Evolutionary conservation across 2,797 vertebrate genomes (phyloP).

Genomic region (Syndactyla subalaris): DNA sequence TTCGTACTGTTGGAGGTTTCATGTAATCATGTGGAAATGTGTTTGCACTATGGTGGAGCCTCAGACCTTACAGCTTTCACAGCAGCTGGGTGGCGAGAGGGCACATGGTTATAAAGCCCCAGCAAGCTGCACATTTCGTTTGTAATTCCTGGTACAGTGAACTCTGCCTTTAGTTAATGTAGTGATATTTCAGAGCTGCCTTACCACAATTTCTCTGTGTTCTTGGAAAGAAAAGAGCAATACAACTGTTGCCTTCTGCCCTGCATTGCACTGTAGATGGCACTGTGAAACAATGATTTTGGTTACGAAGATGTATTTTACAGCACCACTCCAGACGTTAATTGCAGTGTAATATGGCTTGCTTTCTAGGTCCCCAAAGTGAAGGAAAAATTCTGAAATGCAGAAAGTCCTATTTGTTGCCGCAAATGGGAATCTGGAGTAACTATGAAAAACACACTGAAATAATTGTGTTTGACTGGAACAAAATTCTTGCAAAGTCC

Average conservation of each 20-base stretch:
- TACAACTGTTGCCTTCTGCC: neutral
- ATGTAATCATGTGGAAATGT: neutral
- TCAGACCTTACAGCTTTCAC: neutral
- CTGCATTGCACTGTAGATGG: conserved; percentile 2
- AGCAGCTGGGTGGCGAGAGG: neutral
- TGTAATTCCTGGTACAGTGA: neutral
- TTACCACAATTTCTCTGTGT: neutral
- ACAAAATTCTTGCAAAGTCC: conserved; percentile 71
- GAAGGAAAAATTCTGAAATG: conserved; percentile 68
- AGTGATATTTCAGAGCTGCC: neutral
- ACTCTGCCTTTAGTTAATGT: neutral
- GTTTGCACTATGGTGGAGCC: neutral
- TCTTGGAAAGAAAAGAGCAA: neutral
- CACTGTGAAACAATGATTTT: conserved; percentile 47
- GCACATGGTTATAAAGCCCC: accelerated
- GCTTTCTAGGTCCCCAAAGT: conserved; percentile 71
- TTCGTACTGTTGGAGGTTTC: neutral
- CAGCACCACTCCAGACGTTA: conserved; percentile 47
- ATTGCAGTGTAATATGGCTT: conserved; percentile 65
- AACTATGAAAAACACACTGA: conserved; percentile 70
- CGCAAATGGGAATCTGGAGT: conserved; percentile 76
- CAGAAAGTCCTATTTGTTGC: conserved; percentile 69
- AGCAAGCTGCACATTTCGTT: neutral
- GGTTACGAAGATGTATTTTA: neutral
- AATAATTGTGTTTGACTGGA: conserved; percentile 78